Evolutionary conservation across 64 coral and sea anemone genomes (phyloP), one percentile per base, ranked within the genome.

Genomic region (Hydrozoanthus tunicans): DNA sequence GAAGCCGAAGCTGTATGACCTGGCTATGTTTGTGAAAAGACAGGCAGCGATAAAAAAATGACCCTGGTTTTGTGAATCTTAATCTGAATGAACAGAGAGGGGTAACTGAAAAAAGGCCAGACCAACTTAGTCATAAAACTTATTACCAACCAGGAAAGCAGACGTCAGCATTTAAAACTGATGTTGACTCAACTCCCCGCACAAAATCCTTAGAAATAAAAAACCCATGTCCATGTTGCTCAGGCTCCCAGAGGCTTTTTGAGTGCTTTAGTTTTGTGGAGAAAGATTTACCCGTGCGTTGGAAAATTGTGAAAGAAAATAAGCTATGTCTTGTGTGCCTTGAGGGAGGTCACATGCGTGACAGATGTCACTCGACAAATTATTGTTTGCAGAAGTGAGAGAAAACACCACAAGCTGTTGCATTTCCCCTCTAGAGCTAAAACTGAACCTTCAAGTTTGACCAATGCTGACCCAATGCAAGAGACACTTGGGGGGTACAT

Each of bases 1-100:
- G 26, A 70, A 62, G 15, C 77, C 80, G 52, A 67, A 83, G 26
- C 60, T 94, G 68, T 73, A 62, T 7, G 83, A 92, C 62, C 7
- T 85, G 27, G 77, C 82, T 56, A 62, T 63, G 24, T 81, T 92
- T 80, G 77, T 92, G 15, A 95, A 90, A 70, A 58, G 79, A 26
- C 79, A 94, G n/a, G 93, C 78, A 3, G 77, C 92, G 10, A 93
- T 93, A 6, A 94, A 72, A 20, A 68, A 93, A 78, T 65, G 91
- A 93, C 51, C 91, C 91, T 56, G 82, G 23, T 26, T 93, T 93
- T 78, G 57, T 70, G 51, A 84, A 65, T 5, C 14, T 65, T 43
- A 70, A 65, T 23, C 60, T 64, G 25, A 84, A 52, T 53, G 60
- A 65, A 84, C 60, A 84, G 60, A 64, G 65, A 79, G 77, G 54